phyloP scores from a whole-genome alignment of 2,113 vertebrate genomes.

The Alligator mississippiensis region DNA sequence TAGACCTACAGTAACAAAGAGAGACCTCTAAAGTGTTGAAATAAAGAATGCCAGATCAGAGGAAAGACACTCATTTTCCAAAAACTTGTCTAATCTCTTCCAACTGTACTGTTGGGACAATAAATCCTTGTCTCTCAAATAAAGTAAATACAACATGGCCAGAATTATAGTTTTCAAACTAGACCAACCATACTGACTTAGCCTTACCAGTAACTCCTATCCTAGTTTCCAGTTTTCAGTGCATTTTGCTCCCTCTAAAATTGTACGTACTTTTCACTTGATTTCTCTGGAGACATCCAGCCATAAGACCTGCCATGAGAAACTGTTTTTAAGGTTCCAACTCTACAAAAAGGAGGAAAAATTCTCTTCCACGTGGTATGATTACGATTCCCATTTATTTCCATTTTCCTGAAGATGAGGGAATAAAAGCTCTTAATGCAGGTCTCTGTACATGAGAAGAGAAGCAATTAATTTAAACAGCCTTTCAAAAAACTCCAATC shows the following conservation, averaged over 20 bases:
- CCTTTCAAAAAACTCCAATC: neutral
- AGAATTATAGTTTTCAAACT: neutral
- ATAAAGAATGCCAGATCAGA: no score
- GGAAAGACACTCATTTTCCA: no score
- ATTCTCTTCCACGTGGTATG: neutral
- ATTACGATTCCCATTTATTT: neutral
- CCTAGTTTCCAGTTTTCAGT: neutral
- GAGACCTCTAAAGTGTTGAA: no score
- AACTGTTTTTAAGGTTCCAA: neutral
- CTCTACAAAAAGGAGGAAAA: neutral
- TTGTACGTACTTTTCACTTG: neutral
- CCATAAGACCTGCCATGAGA: neutral
- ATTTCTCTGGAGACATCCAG: neutral
- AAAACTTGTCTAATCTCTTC: no score
- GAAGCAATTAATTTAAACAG: neutral
- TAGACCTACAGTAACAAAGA: no score
- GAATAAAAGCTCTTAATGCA: neutral
- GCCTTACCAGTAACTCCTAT: neutral
- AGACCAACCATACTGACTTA: neutral
- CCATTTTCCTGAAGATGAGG: neutral
- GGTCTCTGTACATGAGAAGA: neutral
- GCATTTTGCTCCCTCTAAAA: neutral
- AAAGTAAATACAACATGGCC: neutral
- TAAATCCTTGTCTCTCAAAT: neutral
- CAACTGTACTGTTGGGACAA: no score